Conservation (phyloP, 1,140 invertebrate genomes). For the Scaptomyza graminum region DNA sequence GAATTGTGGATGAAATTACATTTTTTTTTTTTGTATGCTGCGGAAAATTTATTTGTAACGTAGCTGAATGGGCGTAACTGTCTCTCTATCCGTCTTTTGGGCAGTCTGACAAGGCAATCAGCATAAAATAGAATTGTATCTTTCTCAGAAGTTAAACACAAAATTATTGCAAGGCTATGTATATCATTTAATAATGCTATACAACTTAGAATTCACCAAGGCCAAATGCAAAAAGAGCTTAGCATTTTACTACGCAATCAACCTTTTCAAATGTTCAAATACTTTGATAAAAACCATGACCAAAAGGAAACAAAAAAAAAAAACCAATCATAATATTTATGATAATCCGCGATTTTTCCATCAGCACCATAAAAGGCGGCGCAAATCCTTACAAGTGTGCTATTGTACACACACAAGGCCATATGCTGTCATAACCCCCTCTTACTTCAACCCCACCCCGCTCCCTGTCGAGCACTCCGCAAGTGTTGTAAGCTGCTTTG, state of each 20-base stretch:
- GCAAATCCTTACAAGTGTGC: constrained; percentile 73
- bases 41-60: constrained; percentile 19
- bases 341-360: constrained; percentile 63
- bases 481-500: constrained; percentile 80
- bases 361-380: constrained; percentile 60
- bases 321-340: constrained; percentile 75
- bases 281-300: constrained; percentile 5
- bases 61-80: constrained; percentile 39
- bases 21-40: constrained; percentile 49
- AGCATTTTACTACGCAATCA: neutral
- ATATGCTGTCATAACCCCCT: constrained; percentile 13
- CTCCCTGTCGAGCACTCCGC: constrained; percentile 40
- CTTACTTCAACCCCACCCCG: constrained; percentile 13
- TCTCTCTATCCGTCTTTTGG: constrained; percentile 20
- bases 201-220: too few species aligned
- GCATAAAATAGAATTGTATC: constrained; percentile 72
- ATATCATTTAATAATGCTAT: too few species aligned
- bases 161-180: constrained; percentile 34
- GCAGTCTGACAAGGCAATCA: constrained; percentile 71
- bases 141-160: constrained; percentile 54
- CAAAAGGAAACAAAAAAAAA: constrained; percentile 27
- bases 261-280: neutral
- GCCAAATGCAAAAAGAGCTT: too few species aligned
- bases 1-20: constrained; percentile 63
- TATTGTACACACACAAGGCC: constrained; percentile 17